Percentiles rank a stretch among this genome's conserved stretches.
phyloP scores from a whole-genome alignment of 2,113 vertebrate genomes.

The Prionailurus bengalensis region DNA sequence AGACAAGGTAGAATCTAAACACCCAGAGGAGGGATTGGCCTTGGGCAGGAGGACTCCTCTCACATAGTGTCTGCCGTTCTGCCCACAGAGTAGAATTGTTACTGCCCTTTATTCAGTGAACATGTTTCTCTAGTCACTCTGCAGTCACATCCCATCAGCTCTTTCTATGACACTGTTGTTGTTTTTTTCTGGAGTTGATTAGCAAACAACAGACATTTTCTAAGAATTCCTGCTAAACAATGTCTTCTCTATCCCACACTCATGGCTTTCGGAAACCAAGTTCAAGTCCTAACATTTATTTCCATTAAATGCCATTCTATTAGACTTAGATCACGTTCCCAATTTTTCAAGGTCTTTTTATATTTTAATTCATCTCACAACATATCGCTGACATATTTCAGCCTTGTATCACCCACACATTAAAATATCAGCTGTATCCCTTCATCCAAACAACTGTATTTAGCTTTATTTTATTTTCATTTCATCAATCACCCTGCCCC shows the following conservation, averaged over 20 bases:
- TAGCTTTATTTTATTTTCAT: constrained; percentile 54
- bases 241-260: neutral
- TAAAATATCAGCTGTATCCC: constrained; percentile 47
- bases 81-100: neutral
- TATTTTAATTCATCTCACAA: constrained; percentile 67
- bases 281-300: constrained; percentile 46
- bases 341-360: constrained; percentile 63
- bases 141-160: neutral
- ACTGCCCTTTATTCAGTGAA: neutral
- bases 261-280: constrained; percentile 13
- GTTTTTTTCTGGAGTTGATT: neutral
- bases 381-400: neutral
- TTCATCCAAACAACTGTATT: constrained; percentile 43
- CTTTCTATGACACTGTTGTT: neutral
- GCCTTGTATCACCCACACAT: neutral
- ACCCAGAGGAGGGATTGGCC: neutral
- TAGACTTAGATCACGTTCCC: constrained; percentile 54
- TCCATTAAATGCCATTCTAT: constrained; percentile 44
- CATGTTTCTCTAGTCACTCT: neutral
- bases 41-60: neutral
- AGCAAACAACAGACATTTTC: constrained; percentile 46
- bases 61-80: neutral
- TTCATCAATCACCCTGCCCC: neutral
- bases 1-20: too few relatives aligned
- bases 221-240: neutral